Conservation (phyloP, 23 tunicate species). For the Halocynthia roretzi region DNA sequence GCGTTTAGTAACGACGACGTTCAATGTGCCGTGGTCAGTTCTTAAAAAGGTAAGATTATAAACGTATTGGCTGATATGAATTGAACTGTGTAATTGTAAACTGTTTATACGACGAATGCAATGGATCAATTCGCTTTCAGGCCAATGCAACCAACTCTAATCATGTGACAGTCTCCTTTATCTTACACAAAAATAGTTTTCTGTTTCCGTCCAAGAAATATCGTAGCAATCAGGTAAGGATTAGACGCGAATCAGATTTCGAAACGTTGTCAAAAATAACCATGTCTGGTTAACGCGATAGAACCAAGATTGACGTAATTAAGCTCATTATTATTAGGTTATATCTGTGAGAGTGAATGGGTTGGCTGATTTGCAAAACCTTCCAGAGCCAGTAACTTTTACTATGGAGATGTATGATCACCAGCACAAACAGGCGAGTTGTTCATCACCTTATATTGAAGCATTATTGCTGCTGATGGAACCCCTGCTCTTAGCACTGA, state of each 20-base stretch:
- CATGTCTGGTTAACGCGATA: too few species aligned
- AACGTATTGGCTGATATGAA: too few species aligned
- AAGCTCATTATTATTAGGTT: neutral
- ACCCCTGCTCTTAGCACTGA: too few species aligned
- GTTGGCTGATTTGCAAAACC: neutral
- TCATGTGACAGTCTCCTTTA: constrained; percentile 15
- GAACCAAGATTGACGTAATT: neutral
- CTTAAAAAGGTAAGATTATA: too few species aligned
- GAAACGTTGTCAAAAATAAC: neutral
- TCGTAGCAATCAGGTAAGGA: constrained; percentile 18
- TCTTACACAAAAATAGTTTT: constrained; percentile 4
- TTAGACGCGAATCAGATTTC: neutral
- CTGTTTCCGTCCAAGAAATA: constrained; percentile 17
- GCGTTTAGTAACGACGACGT: too few species aligned
- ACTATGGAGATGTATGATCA: neutral
- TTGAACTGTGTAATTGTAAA: too few species aligned
- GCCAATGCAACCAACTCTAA: too few species aligned
- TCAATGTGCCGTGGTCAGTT: too few species aligned
- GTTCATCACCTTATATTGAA: too few species aligned
- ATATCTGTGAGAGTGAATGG: constrained; percentile 24
- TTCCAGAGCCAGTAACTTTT: constrained; percentile 16
- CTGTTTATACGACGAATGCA: too few species aligned
- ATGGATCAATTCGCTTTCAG: too few species aligned
- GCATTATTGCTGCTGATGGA: too few species aligned
- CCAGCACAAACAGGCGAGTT: neutral